Percentiles rank a stretch among this genome's conserved stretches.
Conservation (phyloP, 2,888 invertebrate genomes). For the Biston betularia region DNA sequence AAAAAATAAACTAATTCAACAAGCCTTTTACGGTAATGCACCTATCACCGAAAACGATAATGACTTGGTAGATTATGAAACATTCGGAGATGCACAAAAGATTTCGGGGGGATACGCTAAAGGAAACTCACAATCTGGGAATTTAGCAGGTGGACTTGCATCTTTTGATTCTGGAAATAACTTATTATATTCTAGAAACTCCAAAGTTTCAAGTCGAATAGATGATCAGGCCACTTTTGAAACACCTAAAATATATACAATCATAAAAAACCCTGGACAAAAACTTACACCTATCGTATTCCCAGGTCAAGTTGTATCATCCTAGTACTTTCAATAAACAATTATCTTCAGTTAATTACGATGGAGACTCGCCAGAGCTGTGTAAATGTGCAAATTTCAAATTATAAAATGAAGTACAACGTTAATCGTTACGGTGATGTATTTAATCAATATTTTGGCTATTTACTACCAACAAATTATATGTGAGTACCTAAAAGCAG, state of each 20-base stretch:
- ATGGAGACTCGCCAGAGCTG: too few relatives aligned
- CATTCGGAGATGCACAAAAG: neutral
- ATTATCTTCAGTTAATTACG: neutral
- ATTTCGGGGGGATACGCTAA: neutral
- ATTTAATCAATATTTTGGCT: too few relatives aligned
- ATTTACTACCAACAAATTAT: too few relatives aligned
- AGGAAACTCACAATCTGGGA: neutral
- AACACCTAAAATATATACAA: neutral
- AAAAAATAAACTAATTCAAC: neutral
- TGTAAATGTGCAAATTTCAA: too few relatives aligned
- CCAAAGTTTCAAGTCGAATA: neutral
- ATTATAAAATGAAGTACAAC: too few relatives aligned
- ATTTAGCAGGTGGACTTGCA: neutral
- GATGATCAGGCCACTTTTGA: neutral
- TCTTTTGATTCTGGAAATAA: neutral
- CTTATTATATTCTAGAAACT: neutral
- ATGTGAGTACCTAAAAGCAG: too few relatives aligned
- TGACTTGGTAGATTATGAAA: neutral
- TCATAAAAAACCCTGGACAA: neutral
- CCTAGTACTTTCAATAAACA: neutral
- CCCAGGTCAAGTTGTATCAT: neutral
- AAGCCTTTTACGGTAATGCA: neutral
- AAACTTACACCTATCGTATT: neutral
- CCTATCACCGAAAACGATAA: neutral
- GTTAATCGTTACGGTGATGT: too few relatives aligned